A percentile compares a stretch with the other conserved stretches of the same genome.
phyloP scores from a whole-genome alignment of 2,888 invertebrate species.

The Eumerus sabulonum region DNA sequence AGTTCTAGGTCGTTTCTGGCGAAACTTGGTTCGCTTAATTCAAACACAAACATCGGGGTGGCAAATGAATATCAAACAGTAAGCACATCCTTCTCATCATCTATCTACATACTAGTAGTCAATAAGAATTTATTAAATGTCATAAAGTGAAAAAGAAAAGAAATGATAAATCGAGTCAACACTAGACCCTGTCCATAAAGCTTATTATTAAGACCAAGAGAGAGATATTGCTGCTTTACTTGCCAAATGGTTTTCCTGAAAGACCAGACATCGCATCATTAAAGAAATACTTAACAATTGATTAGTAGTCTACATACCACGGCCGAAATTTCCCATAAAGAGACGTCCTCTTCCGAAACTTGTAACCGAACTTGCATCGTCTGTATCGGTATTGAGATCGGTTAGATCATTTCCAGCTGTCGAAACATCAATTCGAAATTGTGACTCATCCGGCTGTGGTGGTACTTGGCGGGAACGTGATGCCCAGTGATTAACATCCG shows the following conservation, averaged over 20 bases:
- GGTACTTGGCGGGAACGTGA: constrained; percentile 70
- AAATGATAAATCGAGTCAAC: too few relatives aligned
- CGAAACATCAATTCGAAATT: constrained; percentile 68
- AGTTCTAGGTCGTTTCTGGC: too few relatives aligned
- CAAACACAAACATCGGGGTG: too few relatives aligned
- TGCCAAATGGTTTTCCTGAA: constrained; percentile 45
- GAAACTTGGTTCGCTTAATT: too few relatives aligned
- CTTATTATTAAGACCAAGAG: not conserved
- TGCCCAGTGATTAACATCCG: constrained; percentile 70
- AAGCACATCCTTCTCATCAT: too few relatives aligned
- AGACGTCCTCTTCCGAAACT: constrained; percentile 70
- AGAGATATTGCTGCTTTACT: constrained; percentile 16
- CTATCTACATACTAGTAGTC: too few relatives aligned
- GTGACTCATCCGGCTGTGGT: constrained; percentile 69
- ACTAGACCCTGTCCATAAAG: too few relatives aligned
- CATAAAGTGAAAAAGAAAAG: too few relatives aligned
- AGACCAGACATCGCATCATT: not conserved
- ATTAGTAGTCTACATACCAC: constrained; percentile 26
- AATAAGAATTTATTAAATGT: too few relatives aligned
- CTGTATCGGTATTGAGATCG: constrained; percentile 60
- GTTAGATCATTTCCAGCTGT: constrained; percentile 21
- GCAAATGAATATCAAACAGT: too few relatives aligned
- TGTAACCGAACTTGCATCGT: constrained; percentile 64
- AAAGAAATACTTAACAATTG: not conserved
- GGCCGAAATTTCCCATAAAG: constrained; percentile 41